Evolutionary conservation across 1,140 invertebrate genomes (phyloP).

Genomic region (Calliopsis andreniformis): DNA sequence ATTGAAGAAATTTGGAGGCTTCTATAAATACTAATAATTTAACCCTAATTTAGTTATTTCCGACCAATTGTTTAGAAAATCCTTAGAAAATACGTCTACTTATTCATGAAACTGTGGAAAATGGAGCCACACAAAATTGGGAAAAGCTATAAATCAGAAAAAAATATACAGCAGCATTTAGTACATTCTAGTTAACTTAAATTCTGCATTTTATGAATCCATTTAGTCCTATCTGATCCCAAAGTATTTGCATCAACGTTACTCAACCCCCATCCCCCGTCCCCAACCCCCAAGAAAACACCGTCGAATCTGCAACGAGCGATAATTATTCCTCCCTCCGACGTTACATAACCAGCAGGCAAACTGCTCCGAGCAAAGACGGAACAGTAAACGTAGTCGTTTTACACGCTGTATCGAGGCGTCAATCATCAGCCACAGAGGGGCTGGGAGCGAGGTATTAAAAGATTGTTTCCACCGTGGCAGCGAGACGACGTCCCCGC

Average conservation of each 20-base stretch:
- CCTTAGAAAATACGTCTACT: too few relatives aligned
- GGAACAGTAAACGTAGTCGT: constrained; percentile 20
- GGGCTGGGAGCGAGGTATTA: constrained; percentile 38
- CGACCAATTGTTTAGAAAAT: too few relatives aligned
- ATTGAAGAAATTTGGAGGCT: too few relatives aligned
- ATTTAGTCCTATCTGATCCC: neutral
- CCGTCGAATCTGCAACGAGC: neutral
- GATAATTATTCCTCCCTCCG: constrained; percentile 24
- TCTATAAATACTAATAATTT: too few relatives aligned
- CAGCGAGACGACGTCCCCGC: constrained; percentile 11
- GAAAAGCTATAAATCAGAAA: too few relatives aligned
- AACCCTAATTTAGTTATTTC: too few relatives aligned
- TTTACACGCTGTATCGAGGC: neutral
- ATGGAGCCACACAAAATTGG: too few relatives aligned
- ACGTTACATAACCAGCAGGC: constrained; percentile 1
- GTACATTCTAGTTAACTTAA: too few relatives aligned
- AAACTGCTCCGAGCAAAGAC: constrained; percentile 5
- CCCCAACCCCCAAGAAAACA: neutral
- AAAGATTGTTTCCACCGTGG: constrained; percentile 42
- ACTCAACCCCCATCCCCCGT: neutral
- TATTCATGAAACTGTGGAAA: too few relatives aligned
- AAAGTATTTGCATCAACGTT: neutral
- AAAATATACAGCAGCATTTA: too few relatives aligned
- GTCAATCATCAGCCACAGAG: constrained; percentile 36
- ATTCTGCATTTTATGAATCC: neutral